Evolutionary conservation across 2,113 vertebrate species (phyloP).

Genomic region (Ammodytes marinus): DNA sequence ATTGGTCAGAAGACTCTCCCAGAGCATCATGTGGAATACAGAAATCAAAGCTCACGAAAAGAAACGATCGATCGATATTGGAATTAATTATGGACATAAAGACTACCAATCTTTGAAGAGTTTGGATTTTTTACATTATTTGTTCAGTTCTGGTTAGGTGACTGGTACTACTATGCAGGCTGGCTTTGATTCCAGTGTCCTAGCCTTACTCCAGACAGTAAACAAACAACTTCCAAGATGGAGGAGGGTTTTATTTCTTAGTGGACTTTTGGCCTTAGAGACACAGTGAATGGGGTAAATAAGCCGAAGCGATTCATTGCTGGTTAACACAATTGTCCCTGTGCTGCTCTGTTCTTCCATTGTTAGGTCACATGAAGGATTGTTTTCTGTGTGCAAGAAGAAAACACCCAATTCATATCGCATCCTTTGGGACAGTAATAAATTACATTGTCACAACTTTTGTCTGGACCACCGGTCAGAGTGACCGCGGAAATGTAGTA

Average conservation of each 20-base stretch:
- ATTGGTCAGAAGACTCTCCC: too few relatives aligned
- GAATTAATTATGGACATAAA: too few relatives aligned
- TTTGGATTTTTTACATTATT: too few relatives aligned
- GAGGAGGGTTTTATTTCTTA: conserved; percentile 4
- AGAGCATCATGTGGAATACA: too few relatives aligned
- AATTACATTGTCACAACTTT: conserved; percentile 32
- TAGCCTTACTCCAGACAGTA: background rate
- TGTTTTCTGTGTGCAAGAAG: conserved; percentile 21
- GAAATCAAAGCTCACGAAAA: too few relatives aligned
- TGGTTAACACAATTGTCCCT: conserved; percentile 1
- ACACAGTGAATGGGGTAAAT: conserved; percentile 1
- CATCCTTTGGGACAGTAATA: conserved; percentile 18
- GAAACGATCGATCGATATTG: too few relatives aligned
- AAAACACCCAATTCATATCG: conserved; percentile 27
- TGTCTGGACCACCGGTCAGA: conserved; percentile 38
- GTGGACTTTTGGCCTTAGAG: conserved; percentile 18
- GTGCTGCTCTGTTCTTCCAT: conserved; percentile 7
- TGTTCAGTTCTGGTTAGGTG: conserved; percentile 2
- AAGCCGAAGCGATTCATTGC: conserved; percentile 1
- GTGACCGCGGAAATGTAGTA: conserved; percentile 14
- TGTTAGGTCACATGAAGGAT: background rate
- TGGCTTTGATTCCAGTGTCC: conserved; percentile 6
- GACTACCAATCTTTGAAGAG: too few relatives aligned
- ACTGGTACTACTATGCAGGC: background rate
- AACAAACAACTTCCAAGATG: conserved; percentile 17